Percentiles rank a stretch among this genome's conserved stretches.
These are phyloP conservation scores for Phragmatobia fuliginosa DNA, from an alignment of 2,888 invertebrate species.

Conservation along the genomic window DNA sequence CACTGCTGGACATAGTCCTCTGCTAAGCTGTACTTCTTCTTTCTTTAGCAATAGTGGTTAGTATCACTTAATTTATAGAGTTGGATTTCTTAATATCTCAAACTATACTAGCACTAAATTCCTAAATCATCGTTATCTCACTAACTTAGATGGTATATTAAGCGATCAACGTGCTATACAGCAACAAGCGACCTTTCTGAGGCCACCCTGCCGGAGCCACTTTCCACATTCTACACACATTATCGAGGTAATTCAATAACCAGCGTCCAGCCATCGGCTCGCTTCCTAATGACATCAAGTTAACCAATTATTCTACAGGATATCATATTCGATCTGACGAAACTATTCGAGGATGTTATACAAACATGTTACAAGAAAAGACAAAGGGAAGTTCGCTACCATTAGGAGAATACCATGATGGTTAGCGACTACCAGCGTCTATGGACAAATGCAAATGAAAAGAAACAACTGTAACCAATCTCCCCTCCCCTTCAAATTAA, in stretches of 20 bases:
- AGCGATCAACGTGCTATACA: background rate
- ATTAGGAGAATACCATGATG: background rate
- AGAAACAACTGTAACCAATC: background rate
- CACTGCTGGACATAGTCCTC: no score
- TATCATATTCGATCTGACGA: constrained; percentile 18
- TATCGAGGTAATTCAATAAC: constrained; percentile 54
- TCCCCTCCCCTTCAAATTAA: no score
- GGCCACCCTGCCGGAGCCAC: constrained; percentile 17
- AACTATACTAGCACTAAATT: no score
- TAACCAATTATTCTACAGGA: constrained; percentile 24
- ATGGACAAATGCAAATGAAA: background rate
- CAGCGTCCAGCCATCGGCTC: constrained; percentile 34
- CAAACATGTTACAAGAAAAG: background rate
- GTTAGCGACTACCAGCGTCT: background rate
- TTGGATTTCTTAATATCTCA: no score
- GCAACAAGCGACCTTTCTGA: constrained; percentile 8
- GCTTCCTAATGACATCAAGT: constrained; percentile 53
- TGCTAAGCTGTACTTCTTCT: no score
- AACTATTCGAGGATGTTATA: background rate
- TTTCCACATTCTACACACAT: constrained; percentile 44
- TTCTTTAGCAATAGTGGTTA: no score
- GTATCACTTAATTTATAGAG: no score
- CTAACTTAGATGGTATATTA: constrained; percentile 2
- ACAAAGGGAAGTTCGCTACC: background rate
- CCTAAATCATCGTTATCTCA: background rate